Base-by-base conservation (phyloP, 1,140 invertebrate genomes). In the Formica exsecta region DNA sequence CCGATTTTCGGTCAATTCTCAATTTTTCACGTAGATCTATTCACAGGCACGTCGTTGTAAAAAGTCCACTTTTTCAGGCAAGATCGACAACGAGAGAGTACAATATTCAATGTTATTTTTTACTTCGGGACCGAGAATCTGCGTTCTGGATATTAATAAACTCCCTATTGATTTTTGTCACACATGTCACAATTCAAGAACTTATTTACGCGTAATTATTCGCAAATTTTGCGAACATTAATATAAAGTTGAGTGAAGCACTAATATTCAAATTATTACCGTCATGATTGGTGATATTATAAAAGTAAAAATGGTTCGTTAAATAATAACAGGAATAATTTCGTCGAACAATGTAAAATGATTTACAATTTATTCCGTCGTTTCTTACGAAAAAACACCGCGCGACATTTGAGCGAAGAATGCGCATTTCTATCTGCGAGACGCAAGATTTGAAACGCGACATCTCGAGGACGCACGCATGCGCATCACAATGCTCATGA, bases 371-470 rank as follows among this genome's bases (percentile, higher is more conserved):
- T 22, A 68, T 68, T 74, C 68, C 54, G 19, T 44, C 71, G 36
- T 25, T 61, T 13, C 54, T 51, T 25, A 25, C 29, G 51, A 62
- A 62, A 81, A 77, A 54, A 81, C 83, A 29, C 41, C 70, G 48
- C n/a, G 51, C 76, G 59, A 77, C 76, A 75, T 54, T 73, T 83
- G 32, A 48, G 71, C 76, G 73, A 87, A 85, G 73, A 70, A 51
- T 76, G 86, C 85, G 71, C 85, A 73, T 86, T 61, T 76, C 87
- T 32, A 44, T 87, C 85, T 65, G 83, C 32, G 44, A 13, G 85
- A 89, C 65, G 86, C 65, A 61, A 79, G 88, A 92, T 93, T 93
- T 92, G 87, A 92, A 92, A 92, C 88, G 86, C 89, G 90, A 36
- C 86, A 86, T 92, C 86, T 32, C 70, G 83, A 75, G 86, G 76